Percentiles rank a stretch among this genome's conserved stretches.
These are phyloP conservation scores for Poeciliopsis turrubarensis DNA, from an alignment of 2,113 vertebrate genomes.

Conservation along the genomic window DNA sequence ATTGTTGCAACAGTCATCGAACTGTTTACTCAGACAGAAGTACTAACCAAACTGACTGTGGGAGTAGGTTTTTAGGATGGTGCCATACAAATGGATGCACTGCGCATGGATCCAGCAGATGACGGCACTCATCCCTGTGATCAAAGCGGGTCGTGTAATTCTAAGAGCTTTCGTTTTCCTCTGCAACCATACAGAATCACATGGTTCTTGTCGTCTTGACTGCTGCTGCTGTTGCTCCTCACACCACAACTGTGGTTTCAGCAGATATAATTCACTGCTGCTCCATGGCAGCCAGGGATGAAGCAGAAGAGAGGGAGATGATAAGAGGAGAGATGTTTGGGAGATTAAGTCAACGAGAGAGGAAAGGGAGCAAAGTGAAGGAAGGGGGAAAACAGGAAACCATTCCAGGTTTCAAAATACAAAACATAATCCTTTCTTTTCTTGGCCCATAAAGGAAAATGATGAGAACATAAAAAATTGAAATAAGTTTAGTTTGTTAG, in stretches of 20 bases:
- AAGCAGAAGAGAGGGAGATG: not conserved
- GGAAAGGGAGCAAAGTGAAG: not conserved
- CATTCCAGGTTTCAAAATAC: constrained; percentile 34
- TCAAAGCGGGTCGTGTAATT: constrained; percentile 53
- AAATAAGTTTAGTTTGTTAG: not conserved
- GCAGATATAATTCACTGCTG: constrained; percentile 32
- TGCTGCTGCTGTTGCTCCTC: not conserved
- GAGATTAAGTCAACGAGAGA: constrained; percentile 15
- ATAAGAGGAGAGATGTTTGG: not conserved
- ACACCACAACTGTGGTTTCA: constrained; percentile 4
- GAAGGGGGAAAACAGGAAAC: constrained; percentile 1
- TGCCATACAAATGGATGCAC: not conserved
- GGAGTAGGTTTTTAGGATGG: not conserved
- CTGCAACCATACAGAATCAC: constrained; percentile 26
- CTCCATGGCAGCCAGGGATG: not conserved
- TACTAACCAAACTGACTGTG: not conserved
- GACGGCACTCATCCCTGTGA: constrained; percentile 58
- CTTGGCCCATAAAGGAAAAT: constrained; percentile 10
- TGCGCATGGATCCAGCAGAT: constrained; percentile 21
- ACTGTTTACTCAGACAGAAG: constrained; percentile 4
- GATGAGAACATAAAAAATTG: not conserved
- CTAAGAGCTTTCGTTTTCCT: constrained; percentile 17
- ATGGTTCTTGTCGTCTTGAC: constrained; percentile 54
- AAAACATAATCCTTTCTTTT: constrained; percentile 34
- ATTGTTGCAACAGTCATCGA: not conserved